A percentile compares a stretch with the other conserved stretches of the same genome.
Conservation (phyloP, 2,113 vertebrate species). For the Rattus rattus region DNA sequence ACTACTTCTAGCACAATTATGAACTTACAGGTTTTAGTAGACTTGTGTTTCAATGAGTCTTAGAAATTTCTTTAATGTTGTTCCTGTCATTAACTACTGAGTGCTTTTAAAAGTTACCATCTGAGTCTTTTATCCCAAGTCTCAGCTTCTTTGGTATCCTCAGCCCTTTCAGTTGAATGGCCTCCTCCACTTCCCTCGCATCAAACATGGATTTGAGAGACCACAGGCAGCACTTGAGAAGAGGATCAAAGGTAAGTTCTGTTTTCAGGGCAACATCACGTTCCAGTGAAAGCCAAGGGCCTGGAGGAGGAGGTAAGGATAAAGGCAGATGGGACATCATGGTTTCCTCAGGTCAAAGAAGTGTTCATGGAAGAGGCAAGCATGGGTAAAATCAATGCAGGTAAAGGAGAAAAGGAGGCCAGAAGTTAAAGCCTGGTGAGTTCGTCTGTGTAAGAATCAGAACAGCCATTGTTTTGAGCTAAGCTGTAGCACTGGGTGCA, state of each 20-base stretch:
- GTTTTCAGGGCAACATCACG: neutral
- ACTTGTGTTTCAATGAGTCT: neutral
- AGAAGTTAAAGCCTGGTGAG: neutral
- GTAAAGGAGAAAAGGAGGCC: neutral
- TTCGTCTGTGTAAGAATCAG: neutral
- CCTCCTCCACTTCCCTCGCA: neutral
- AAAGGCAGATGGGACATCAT: neutral
- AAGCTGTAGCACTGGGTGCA: neutral
- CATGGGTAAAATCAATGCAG: neutral
- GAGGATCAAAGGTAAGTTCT: neutral
- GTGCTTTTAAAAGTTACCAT: neutral
- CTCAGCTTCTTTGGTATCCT: neutral
- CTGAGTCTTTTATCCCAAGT: neutral
- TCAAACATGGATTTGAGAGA: neutral
- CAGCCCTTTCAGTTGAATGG: neutral
- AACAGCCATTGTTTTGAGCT: neutral
- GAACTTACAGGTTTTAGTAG: neutral
- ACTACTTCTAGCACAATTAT: neutral
- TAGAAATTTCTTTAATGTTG: conserved; percentile 31
- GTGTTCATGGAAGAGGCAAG: neutral
- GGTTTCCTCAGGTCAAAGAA: neutral
- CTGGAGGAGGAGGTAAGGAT: neutral
- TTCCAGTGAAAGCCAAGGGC: neutral
- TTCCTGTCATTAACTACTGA: neutral
- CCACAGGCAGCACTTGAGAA: neutral